A percentile compares a stretch with the other conserved stretches of the same genome.
Conservation (phyloP, 2,888 invertebrate species). For the Sycophila texana region DNA sequence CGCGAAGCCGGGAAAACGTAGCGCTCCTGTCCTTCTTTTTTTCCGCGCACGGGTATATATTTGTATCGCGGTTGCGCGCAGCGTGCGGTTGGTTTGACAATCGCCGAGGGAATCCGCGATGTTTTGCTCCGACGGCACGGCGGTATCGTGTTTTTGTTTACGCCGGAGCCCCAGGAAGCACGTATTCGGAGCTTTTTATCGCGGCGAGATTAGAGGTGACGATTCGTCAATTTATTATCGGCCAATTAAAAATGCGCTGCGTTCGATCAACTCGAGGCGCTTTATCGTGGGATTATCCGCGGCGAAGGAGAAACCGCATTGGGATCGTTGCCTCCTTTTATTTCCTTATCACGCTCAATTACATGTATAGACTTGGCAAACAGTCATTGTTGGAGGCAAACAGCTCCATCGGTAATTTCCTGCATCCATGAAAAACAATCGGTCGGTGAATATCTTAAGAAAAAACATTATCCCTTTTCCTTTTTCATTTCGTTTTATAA, state of each 20-base stretch:
- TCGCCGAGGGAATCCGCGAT: neutral
- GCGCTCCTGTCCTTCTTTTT: neutral
- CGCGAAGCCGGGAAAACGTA: no score
- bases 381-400: neutral
- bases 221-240: neutral
- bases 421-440: neutral
- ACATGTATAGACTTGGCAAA: neutral
- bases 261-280: neutral
- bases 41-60: neutral
- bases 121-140: slow-evolving; percentile 8
- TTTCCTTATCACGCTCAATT: neutral
- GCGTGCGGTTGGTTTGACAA: neutral
- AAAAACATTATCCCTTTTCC: neutral
- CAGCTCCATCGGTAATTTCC: neutral
- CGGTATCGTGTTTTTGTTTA: slow-evolving; percentile 39
- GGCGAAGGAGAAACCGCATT: neutral
- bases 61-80: neutral
- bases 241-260: neutral
- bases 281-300: slow-evolving; percentile 4
- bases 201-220: neutral
- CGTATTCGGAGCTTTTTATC: slow-evolving; percentile 32
- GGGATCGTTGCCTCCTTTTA: no score
- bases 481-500: no score
- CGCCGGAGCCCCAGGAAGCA: slow-evolving; percentile 16
- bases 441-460: neutral